Evolutionary conservation across 2,888 invertebrate genomes (phyloP).

Genomic region (Chrysopilus asiliformis): DNA sequence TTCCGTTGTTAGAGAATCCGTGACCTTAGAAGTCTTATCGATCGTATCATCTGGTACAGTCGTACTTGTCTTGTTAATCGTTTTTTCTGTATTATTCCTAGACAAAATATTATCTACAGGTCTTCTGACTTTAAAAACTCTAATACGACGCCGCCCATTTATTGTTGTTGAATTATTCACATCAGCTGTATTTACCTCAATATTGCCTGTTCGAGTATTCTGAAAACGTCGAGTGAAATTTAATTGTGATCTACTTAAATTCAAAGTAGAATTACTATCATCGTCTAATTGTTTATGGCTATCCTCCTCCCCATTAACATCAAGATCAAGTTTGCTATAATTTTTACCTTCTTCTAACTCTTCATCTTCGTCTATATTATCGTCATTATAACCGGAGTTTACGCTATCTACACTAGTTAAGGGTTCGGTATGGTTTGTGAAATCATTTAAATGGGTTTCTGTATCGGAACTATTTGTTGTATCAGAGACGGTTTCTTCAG

Average conservation of each 20-base stretch:
- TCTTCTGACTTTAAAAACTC: constrained; percentile 8
- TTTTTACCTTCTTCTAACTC: constrained; percentile 17
- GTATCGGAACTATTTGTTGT: not conserved
- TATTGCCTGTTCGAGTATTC: constrained; percentile 20
- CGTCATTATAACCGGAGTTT: not conserved
- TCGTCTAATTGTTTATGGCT: too few species aligned
- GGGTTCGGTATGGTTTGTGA: not conserved
- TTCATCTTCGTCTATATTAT: constrained; percentile 12
- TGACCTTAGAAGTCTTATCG: not conserved
- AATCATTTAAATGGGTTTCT: not conserved
- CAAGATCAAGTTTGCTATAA: constrained; percentile 12
- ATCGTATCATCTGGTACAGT: not conserved
- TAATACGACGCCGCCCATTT: constrained; percentile 7
- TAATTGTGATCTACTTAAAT: not conserved
- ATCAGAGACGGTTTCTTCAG: too few species aligned
- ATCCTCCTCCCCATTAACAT: not conserved
- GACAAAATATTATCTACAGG: constrained; percentile 1
- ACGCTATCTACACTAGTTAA: not conserved
- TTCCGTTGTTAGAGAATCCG: too few species aligned
- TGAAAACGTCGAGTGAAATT: constrained; percentile 36
- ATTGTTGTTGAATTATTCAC: not conserved
- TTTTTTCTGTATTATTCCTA: not conserved
- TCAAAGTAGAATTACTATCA: too few species aligned
- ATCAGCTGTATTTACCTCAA: constrained; percentile 13
- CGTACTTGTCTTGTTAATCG: too few species aligned